A percentile compares a stretch with the other conserved stretches of the same genome.
Conservation (phyloP, 2,113 vertebrate species). For the Mobula hypostoma region DNA sequence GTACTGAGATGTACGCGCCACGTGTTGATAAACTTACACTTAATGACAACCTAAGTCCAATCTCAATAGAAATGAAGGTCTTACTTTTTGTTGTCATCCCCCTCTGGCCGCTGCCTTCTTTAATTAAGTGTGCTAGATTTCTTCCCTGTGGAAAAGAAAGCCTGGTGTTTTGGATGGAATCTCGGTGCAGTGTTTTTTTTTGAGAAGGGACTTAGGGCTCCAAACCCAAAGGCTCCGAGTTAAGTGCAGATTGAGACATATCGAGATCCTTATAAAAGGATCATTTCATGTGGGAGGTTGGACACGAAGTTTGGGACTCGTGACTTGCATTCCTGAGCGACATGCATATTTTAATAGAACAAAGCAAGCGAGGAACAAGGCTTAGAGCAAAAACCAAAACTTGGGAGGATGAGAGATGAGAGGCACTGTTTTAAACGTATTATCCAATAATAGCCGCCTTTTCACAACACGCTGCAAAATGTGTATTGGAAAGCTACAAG, state of each 20-base stretch:
- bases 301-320: conserved; percentile 98
- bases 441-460: neutral
- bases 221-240: conserved; percentile 74
- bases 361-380: conserved; percentile 86
- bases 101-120: conserved; percentile 59
- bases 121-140: conserved; percentile 64
- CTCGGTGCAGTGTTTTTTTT: conserved; percentile 54
- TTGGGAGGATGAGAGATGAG: conserved; percentile 85
- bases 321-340: conserved; percentile 99
- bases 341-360: conserved; percentile 99
- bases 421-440: conserved; percentile 62
- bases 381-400: conserved; percentile 56
- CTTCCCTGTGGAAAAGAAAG: conserved; percentile 58
- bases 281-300: conserved; percentile 99
- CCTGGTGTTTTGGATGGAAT: conserved; percentile 52
- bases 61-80: conserved; percentile 61
- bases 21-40: conserved; percentile 65
- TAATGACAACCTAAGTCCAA: conserved; percentile 58
- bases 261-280: conserved; percentile 94
- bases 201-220: conserved; percentile 61
- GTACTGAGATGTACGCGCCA: conserved; percentile 54
- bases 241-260: conserved; percentile 99
- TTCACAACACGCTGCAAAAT: neutral
- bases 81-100: conserved; percentile 64
- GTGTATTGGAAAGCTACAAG: neutral